Percentiles rank a stretch among this genome's conserved stretches.
Conservation (phyloP, 1,140 invertebrate genomes). For the Drosophila obscura region DNA sequence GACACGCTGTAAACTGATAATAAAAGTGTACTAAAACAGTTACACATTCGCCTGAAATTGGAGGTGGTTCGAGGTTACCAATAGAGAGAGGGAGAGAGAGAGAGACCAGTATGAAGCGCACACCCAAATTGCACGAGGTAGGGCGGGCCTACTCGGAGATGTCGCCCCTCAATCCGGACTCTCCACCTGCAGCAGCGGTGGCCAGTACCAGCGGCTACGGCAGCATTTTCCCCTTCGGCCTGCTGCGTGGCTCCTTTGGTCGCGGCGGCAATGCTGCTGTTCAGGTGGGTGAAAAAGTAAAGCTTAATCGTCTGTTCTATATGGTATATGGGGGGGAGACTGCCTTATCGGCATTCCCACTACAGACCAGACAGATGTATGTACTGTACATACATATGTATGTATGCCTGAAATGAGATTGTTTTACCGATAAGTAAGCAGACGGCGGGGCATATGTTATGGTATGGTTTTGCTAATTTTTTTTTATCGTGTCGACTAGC, state of each 20-base stretch:
- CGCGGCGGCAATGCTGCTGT: constrained; percentile 65
- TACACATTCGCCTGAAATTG: constrained; percentile 7
- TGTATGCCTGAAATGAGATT: constrained; percentile 39
- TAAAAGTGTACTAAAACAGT: constrained; percentile 16
- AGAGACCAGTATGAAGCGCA: constrained; percentile 56
- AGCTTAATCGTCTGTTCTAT: constrained; percentile 10
- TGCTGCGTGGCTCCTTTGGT: constrained; percentile 70
- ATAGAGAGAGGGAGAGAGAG: constrained; percentile 3
- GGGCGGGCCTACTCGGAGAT: constrained; percentile 80
- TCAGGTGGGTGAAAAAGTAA: constrained; percentile 61
- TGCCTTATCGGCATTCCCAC: constrained; percentile 46
- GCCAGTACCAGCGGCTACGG: constrained; percentile 65
- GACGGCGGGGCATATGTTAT: constrained; percentile 10
- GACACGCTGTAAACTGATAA: constrained; percentile 33
- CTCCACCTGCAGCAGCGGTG: constrained; percentile 30
- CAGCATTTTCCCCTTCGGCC: constrained; percentile 79
- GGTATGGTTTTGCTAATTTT: constrained; percentile 17
- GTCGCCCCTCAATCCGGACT: constrained; percentile 74
- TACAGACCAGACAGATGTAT: background rate
- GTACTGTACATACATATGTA: constrained; percentile 16
- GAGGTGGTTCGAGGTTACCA: constrained; percentile 6
- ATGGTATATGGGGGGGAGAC: background rate
- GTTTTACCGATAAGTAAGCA: constrained; percentile 40
- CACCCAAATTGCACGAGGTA: constrained; percentile 66
- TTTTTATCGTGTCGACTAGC: constrained; percentile 31